Percentiles rank a stretch among this genome's conserved stretches.
Evolutionary conservation across 2,888 invertebrate genomes (phyloP).

Genomic region (Pammene fasciana): DNA sequence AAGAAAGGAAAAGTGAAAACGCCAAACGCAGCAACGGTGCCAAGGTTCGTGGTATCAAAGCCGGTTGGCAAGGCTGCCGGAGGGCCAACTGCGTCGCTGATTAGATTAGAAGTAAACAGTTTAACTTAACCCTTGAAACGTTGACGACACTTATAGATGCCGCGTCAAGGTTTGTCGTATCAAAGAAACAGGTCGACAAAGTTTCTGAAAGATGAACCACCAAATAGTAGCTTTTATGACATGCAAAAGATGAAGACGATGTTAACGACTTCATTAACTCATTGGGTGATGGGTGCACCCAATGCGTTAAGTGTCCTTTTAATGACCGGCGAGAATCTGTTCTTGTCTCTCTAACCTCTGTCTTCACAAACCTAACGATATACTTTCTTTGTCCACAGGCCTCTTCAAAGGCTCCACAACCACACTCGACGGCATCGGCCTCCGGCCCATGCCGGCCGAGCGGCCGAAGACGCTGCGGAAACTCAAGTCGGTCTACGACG

Average conservation of each 20-base stretch:
- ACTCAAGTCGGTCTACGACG: conserved; percentile 89
- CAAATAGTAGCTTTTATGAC: too few species aligned
- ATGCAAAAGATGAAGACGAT: too few species aligned
- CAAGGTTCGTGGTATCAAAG: conserved; percentile 24
- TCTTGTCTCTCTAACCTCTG: background rate
- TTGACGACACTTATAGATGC: background rate
- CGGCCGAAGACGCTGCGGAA: conserved; percentile 89
- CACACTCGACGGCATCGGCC: conserved; percentile 85
- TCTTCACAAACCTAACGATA: background rate
- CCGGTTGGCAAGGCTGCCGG: conserved; percentile 23
- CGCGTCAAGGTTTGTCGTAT: too few species aligned
- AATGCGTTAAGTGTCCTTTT: too few species aligned
- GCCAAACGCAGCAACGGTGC: conserved; percentile 17
- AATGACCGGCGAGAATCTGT: too few species aligned
- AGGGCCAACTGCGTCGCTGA: conserved; percentile 5
- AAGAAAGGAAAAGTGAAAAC: conserved; percentile 31
- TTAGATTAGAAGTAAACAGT: background rate
- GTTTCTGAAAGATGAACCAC: too few species aligned
- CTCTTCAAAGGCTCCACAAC: conserved; percentile 92
- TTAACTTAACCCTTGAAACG: background rate
- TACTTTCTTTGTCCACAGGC: conserved; percentile 81
- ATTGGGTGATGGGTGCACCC: too few species aligned
- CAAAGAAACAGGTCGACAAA: background rate
- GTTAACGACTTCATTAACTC: too few species aligned
- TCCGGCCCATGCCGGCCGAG: conserved; percentile 85